Evolutionary conservation across 2,113 vertebrate species (phyloP).

Genomic region (Paracanthobrama guichenoti): DNA sequence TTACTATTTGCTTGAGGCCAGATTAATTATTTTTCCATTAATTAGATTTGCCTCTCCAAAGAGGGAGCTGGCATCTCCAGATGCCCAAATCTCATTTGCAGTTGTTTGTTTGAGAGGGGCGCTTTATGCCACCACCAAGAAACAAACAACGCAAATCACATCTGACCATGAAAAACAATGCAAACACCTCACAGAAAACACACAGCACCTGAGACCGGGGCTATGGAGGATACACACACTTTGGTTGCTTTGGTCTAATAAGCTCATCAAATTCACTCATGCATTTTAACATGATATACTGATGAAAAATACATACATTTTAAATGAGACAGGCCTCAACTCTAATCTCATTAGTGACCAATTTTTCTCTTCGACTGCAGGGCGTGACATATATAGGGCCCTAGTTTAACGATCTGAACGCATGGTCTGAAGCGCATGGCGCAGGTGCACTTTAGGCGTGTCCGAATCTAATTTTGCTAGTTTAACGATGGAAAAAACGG

Average conservation of each 20-base stretch:
- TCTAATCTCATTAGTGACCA: slow-evolving; percentile 33
- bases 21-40: slow-evolving; percentile 73
- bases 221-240: slow-evolving; percentile 14
- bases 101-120: slow-evolving; percentile 67
- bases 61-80: slow-evolving; percentile 68
- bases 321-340: slow-evolving; percentile 9
- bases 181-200: slow-evolving; percentile 22
- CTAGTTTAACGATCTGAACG: no score
- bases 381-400: neutral
- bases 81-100: slow-evolving; percentile 71
- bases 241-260: slow-evolving; percentile 9
- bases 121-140: slow-evolving; percentile 61
- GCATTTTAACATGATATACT: slow-evolving; percentile 39
- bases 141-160: slow-evolving; percentile 55
- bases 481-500: no score
- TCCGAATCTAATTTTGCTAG: no score
- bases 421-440: no score
- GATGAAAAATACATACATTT: slow-evolving; percentile 29
- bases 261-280: slow-evolving; percentile 31
- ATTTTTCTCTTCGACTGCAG: neutral
- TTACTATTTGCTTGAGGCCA: slow-evolving; percentile 72
- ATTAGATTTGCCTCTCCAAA: slow-evolving; percentile 74
- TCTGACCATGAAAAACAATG: slow-evolving; percentile 52
- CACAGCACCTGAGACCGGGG: slow-evolving; percentile 42
- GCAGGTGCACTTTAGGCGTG: no score